These are phyloP conservation scores for Heterodera schachtii DNA, from an alignment of 1,140 invertebrate species.

Conservation along the genomic window DNA sequence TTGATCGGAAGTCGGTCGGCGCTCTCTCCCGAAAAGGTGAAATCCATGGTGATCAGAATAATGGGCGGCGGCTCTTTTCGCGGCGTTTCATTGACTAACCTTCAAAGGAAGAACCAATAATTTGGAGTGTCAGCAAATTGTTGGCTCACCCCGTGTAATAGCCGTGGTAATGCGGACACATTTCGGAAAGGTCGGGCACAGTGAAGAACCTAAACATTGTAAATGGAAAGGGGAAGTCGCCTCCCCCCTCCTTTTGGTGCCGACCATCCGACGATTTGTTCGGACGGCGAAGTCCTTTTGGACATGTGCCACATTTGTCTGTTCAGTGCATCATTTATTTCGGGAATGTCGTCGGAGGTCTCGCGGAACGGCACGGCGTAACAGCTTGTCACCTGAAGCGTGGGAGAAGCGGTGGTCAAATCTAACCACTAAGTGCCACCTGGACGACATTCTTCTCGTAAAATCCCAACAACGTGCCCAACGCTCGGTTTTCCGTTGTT, in stretches of 20 bases:
- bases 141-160: constrained; percentile 49
- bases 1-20: constrained; percentile 52
- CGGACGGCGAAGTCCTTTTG: constrained; percentile 57
- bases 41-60: constrained; percentile 58
- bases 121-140: neutral
- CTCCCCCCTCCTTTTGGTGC: neutral
- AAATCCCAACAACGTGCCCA: constrained; percentile 63
- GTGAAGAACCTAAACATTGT: constrained; percentile 56
- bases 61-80: constrained; percentile 51
- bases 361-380: constrained; percentile 64
- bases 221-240: constrained; percentile 11
- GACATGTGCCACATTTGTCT: constrained; percentile 53
- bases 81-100: constrained; percentile 37
- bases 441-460: constrained; percentile 63
- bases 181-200: constrained; percentile 51
- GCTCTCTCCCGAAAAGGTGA: constrained; percentile 47
- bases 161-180: constrained; percentile 54
- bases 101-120: neutral
- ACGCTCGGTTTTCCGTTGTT: constrained; percentile 46
- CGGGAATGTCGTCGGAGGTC: constrained; percentile 42
- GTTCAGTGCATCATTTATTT: constrained; percentile 63
- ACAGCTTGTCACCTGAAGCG: constrained; percentile 58
- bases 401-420: neutral
- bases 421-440: constrained; percentile 23
- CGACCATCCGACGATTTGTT: constrained; percentile 62